Base-by-base conservation (phyloP, 2,888 invertebrate species). In the Ectropis crepuscularia region DNA sequence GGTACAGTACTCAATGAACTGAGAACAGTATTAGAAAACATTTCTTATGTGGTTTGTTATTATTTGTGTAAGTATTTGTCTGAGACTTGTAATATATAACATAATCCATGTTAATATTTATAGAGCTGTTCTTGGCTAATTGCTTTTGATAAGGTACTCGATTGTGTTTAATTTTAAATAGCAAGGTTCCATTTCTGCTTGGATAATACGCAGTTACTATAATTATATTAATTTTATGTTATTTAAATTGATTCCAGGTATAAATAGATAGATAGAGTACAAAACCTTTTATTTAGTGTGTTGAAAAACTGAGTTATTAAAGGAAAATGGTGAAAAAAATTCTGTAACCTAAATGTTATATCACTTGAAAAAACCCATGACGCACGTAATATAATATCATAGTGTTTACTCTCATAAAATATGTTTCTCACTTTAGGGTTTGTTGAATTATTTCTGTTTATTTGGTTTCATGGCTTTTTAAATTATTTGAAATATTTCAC, bases 51-150 rank as follows among this genome's bases (percentile, higher is more conserved):
- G 28, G 41, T 41, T 65, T 68, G 68, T 63, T 48, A 65, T 55
- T 73, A 60, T 76, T 78, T 77, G 70, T 59, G 54, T 57, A 61
- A 53, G 50, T 64, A 63, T 63, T 64, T 69, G 58, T 63, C 50
- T 57, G 43, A 60, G 70, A 61, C 70, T 73, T 70, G 67, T 74
- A 74, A 75, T 69, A 72, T 55, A 60, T 60, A 71, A 77, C 67
- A 75, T 76, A 77, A 79, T 80, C 71, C 61, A 65, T 72, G 74
- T 75, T 77, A 82, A 84, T 87, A 85, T 87, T 87, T 81, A 76
- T 77, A 67, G 63, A 75, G 76, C 63, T 74, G 77, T 73, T 70
- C 66, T 68, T 67, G 43, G 71, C 16, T 48, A 59, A 69, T 67
- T 61, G 66, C 57, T 67, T 65, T 69, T 76, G 85, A 86, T 85